phyloP scores from a whole-genome alignment of 2,113 vertebrate species.

The Paradisaea rubra region DNA sequence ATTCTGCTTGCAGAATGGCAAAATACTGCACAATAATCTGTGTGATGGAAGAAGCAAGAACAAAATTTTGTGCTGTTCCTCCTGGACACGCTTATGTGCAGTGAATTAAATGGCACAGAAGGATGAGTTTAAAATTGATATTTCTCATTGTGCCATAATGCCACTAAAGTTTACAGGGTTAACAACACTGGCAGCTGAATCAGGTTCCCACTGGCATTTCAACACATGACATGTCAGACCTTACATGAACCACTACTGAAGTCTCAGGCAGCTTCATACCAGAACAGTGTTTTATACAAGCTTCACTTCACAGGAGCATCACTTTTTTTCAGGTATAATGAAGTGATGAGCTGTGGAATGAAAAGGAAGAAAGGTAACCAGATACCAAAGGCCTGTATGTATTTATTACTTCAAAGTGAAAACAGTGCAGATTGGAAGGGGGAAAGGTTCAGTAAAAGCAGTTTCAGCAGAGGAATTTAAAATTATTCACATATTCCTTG shows the following conservation, averaged over 20 bases:
- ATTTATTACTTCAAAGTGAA: conserved; percentile 1
- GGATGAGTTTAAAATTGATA: not conserved
- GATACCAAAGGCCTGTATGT: not conserved
- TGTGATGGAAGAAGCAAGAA: not conserved
- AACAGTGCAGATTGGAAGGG: not conserved
- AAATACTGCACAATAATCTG: not conserved
- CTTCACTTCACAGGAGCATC: not conserved
- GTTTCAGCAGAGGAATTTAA: not conserved
- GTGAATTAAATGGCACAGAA: not conserved
- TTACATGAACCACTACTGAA: not conserved
- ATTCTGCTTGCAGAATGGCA: not conserved
- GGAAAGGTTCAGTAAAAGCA: not conserved
- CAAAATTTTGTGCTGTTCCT: not conserved
- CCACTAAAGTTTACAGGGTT: not conserved
- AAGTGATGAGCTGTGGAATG: not conserved
- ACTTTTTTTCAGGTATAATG: not conserved
- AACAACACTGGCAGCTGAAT: not conserved
- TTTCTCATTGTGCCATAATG: not conserved
- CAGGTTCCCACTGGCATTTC: not conserved
- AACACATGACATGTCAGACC: not conserved
- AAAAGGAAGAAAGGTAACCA: not conserved
- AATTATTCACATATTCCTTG: conserved; percentile 38
- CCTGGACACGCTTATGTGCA: not conserved
- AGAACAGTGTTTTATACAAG: not conserved
- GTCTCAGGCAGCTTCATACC: not conserved